These are phyloP conservation scores for Asarcornis scutulata DNA, from an alignment of 2,113 vertebrate species.

Conservation along the genomic window DNA sequence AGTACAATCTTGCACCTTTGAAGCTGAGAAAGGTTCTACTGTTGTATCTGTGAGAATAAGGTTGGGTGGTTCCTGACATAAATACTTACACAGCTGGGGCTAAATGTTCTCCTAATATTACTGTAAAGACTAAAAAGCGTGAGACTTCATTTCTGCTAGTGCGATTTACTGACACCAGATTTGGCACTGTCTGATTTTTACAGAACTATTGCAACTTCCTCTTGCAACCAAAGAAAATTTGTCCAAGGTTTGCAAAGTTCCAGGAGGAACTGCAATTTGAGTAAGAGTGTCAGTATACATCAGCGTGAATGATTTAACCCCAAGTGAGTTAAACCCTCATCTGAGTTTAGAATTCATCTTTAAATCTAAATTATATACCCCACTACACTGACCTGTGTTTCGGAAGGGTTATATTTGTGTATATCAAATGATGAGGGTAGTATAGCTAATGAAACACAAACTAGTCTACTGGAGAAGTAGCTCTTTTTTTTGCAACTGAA, in stretches of 20 bases:
- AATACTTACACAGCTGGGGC: not conserved
- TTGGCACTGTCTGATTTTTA: not conserved
- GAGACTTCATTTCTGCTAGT: not conserved
- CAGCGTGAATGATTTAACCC: not conserved
- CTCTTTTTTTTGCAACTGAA: not conserved
- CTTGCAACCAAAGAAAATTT: not conserved
- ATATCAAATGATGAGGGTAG: not conserved
- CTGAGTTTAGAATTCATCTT: not conserved
- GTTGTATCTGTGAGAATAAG: not conserved
- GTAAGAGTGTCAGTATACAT: not conserved
- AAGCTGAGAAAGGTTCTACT: not conserved
- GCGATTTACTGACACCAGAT: not conserved
- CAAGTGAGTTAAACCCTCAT: not conserved
- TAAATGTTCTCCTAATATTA: not conserved
- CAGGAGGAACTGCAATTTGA: not conserved
- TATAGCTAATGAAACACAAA: not conserved
- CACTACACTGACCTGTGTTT: not conserved
- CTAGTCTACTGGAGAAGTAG: not conserved
- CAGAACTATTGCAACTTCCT: conserved; percentile 17
- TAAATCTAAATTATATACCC: not conserved
- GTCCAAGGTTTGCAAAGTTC: not conserved
- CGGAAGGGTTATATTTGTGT: not conserved
- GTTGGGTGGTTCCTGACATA: not conserved
- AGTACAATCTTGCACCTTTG: not conserved
- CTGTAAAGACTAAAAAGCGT: not conserved